phyloP scores from a whole-genome alignment of 2,888 invertebrate species.

The Parelbella ahira region DNA sequence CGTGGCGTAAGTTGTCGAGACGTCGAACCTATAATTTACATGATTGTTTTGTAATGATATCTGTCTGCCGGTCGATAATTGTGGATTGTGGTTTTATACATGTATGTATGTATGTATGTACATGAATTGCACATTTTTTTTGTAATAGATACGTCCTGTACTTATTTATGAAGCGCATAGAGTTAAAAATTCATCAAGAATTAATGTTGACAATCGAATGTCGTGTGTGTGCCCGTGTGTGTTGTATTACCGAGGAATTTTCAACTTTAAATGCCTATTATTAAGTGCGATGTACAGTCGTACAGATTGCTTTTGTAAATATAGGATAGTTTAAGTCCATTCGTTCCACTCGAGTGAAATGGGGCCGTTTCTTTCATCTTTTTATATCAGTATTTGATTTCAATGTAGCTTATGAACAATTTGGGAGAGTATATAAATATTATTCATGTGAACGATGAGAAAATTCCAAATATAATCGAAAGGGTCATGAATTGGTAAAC shows the following conservation, averaged over 20 bases:
- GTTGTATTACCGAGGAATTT: too few species aligned
- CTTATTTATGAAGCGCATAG: too few species aligned
- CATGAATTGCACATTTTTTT: constrained; percentile 10
- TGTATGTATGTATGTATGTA: too few species aligned
- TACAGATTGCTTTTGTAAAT: constrained; percentile 60
- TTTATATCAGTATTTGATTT: constrained; percentile 38
- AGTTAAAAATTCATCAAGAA: too few species aligned
- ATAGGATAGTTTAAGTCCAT: constrained; percentile 44
- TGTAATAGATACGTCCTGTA: too few species aligned
- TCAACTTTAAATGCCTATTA: too few species aligned
- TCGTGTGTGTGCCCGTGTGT: too few species aligned
- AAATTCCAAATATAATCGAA: not conserved
- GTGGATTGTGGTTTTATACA: constrained; percentile 49
- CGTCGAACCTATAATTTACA: too few species aligned
- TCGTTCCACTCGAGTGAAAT: constrained; percentile 29
- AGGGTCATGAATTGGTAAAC: too few species aligned
- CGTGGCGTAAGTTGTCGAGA: too few species aligned
- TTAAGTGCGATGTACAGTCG: too few species aligned
- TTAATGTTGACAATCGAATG: too few species aligned
- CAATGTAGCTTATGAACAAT: not conserved
- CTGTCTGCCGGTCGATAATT: constrained; percentile 43
- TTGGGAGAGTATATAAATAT: not conserved
- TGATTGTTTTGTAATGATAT: constrained; percentile 27
- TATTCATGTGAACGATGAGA: constrained; percentile 7
- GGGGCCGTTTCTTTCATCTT: constrained; percentile 35